phyloP scores from a whole-genome alignment of 2,888 invertebrate genomes.

The Odontocolon sp. region DNA sequence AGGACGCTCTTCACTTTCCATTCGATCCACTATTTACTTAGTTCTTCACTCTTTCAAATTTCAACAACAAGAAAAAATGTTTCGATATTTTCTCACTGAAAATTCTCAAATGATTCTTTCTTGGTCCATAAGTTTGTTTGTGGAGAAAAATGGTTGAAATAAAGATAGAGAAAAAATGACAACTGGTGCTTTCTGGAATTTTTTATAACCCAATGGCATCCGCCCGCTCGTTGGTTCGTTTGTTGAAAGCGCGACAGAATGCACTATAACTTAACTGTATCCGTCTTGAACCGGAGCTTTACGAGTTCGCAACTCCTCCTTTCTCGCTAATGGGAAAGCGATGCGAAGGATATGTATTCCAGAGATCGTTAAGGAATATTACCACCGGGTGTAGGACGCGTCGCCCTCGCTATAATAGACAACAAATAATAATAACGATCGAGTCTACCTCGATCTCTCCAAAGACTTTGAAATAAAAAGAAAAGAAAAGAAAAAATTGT shows the following conservation, averaged over 20 bases:
- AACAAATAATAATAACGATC: too few species aligned
- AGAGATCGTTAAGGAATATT: slow-evolving; percentile 39
- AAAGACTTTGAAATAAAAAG: too few species aligned
- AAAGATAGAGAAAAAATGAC: background rate
- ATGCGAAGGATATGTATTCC: background rate
- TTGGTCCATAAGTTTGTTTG: background rate
- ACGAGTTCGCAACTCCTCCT: slow-evolving; percentile 61
- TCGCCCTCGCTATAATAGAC: background rate
- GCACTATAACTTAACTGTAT: too few species aligned
- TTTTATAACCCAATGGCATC: background rate
- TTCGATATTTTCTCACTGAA: background rate
- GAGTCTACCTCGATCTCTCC: too few species aligned
- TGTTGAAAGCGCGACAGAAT: too few species aligned
- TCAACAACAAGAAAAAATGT: too few species aligned
- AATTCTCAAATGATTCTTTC: background rate
- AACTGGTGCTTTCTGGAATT: background rate
- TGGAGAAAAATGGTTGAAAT: background rate
- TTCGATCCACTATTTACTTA: slow-evolving; percentile 11
- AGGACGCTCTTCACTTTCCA: slow-evolving; percentile 11
- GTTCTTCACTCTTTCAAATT: too few species aligned
- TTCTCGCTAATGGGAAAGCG: slow-evolving; percentile 61
- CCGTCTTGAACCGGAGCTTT: slow-evolving; percentile 44
- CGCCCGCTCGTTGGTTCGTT: too few species aligned
- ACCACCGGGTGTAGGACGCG: background rate
- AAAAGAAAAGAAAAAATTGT: too few species aligned